Percentiles rank a stretch among this genome's conserved stretches.
Evolutionary conservation across 2,797 vertebrate genomes (phyloP).

Genomic region (Squalus acanthias): DNA sequence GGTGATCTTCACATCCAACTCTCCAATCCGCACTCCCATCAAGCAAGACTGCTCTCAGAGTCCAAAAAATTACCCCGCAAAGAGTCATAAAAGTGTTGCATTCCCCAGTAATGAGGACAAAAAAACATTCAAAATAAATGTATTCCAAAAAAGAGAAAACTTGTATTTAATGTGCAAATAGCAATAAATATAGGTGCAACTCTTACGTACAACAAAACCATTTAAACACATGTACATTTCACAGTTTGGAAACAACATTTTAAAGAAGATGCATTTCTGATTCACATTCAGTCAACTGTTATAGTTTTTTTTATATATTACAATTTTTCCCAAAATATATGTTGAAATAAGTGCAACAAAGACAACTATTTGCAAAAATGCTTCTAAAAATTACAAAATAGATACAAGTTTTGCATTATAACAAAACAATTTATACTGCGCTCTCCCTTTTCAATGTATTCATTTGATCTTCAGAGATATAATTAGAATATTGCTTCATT

Average conservation of each 20-base stretch:
- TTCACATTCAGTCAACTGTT: background rate
- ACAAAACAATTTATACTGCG: background rate
- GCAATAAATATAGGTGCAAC: conserved; percentile 24
- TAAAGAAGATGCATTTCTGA: conserved; percentile 1
- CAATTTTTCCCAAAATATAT: background rate
- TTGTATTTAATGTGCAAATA: conserved; percentile 27
- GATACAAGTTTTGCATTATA: background rate
- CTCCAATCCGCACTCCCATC: background rate
- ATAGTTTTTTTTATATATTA: background rate
- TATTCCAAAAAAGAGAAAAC: background rate
- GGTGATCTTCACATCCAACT: background rate
- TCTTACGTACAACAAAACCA: background rate
- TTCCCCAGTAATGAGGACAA: background rate
- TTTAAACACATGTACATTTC: background rate
- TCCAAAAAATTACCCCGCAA: background rate
- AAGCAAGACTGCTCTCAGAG: background rate
- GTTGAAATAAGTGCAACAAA: background rate
- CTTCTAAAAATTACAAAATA: background rate
- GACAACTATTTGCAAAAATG: background rate
- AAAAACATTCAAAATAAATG: background rate
- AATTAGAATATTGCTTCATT: background rate
- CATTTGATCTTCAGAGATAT: conserved; percentile 9
- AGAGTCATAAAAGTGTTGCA: background rate
- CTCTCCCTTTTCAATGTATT: background rate
- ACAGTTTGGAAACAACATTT: background rate